Evolutionary conservation across 2,797 vertebrate genomes (phyloP), one percentile per base, ranked within the genome.

Genomic region (Phyllotis vaccarum): DNA sequence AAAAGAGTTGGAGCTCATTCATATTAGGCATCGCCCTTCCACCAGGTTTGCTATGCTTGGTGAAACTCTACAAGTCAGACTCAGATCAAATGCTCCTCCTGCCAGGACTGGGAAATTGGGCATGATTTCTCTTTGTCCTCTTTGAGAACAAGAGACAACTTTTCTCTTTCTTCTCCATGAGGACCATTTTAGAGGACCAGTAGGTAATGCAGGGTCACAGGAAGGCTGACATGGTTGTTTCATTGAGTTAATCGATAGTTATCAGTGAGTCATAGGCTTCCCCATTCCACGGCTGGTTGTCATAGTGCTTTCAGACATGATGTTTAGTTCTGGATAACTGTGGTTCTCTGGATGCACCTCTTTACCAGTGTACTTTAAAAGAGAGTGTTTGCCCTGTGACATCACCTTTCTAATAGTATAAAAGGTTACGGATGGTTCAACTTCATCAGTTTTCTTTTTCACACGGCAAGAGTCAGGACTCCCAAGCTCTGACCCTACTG

Each of bases 401-500:
- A 13, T 52, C 13, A 52, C 10, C 24, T 37, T 12, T 82, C 9
- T 16, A 31, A 31, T 5, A 46, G 56, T 13, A 19, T 52, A 68
- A 70, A n/a, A 43, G 12, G 12, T 0, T 74, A 56, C 4, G 64
- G 10, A 27, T 24, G 52, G 56, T 24, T 86, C 34, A 12, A 22
- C 83, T 27, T 87, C 19, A 43, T 54, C 9, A 31, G 16, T 21
- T 40, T 34, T 68, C 40, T 58, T 31, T 29, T 64, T 86, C 21
- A 17, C 10, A 29, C 22, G 19, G 13, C 24, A 6, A 27, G 8
- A 64, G 3, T 8, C 9, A 29, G 3, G 13, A 62, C 10, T 27
- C 24, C 0, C 16, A 64, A 22, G 2, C 17, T 64, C 16, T 4
- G 5, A 16, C 7, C 3, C 29, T 21, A 10, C 22, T n/a, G 0